These are phyloP conservation scores for Aptenodytes patagonicus DNA, from an alignment of 2,113 vertebrate genomes.

Conservation along the genomic window DNA sequence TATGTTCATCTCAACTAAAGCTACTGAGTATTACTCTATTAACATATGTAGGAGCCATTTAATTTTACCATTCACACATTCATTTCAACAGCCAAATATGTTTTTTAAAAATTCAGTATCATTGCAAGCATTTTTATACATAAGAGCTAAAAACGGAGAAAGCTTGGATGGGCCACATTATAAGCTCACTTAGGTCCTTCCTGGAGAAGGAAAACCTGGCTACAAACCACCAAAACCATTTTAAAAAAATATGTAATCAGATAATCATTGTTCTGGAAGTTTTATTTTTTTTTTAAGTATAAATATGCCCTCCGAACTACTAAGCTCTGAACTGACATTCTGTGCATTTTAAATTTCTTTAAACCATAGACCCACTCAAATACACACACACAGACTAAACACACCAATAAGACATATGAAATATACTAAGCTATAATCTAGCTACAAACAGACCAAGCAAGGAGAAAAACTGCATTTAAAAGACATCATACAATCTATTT, in stretches of 20 bases:
- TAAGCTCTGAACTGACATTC: background rate
- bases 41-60: fast-evolving
- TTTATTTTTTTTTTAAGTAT: background rate
- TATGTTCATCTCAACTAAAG: background rate
- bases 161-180: conserved; percentile 12
- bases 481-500: background rate
- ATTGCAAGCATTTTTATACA: fast-evolving
- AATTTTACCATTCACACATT: background rate
- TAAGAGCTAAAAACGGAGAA: background rate
- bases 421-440: background rate
- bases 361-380: background rate
- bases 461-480: background rate
- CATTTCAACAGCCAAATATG: background rate
- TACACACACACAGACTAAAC: conserved; percentile 1
- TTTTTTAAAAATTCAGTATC: background rate
- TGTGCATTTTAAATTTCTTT: background rate
- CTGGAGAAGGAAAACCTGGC: background rate
- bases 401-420: background rate
- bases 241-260: background rate
- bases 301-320: background rate
- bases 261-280: background rate
- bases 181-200: background rate
- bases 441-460: background rate
- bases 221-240: background rate
- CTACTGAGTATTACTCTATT: fast-evolving